Evolutionary conservation across 2,888 invertebrate species (phyloP), one percentile per base, ranked within the genome.

Genomic region (Megamerina dolium): DNA sequence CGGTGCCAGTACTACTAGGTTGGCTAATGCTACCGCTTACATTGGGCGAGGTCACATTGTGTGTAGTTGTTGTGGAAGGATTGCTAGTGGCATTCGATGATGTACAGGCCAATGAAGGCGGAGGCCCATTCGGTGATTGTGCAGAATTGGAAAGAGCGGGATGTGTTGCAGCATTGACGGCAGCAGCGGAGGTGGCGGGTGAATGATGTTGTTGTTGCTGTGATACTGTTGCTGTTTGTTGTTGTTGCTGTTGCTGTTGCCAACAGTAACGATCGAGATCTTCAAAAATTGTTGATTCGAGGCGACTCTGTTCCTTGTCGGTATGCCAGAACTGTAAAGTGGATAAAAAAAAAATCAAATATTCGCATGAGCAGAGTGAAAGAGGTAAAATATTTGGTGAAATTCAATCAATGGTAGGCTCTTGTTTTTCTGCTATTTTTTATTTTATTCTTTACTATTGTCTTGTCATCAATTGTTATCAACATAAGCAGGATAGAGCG

Each of bases 181-280:
- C n/a, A n/a, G n/a, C n/a, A n/a, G n/a, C 49, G 74, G 75, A 78
- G 32, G 48, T 54, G 48, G 75, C 75, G 78, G 41, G 49, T 54
- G 46, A 45, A 37, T 53, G 56, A 34, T 55, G 56, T 52, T 75
- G 56, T 60, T 75, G 73, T 35, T 75, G 55, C 61, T 75, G 68
- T n/a, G n/a, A n/a, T 83, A 81, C 63, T 82, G 80, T 52, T 77
- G 81, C 87, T n/a, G n/a, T n/a, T n/a, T n/a, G n/a, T 48, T 57
- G 50, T 53, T 64, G 41, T 77, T 74, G 37, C 74, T 75, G 54
- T 55, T 83, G 81, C 63, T 82, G 80, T 52, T 77, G 81, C 87
- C 87, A 87, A 64, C 86, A 87, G 67, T 83, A 87, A 67, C 87
- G 87, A 72, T 87, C 87, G 58, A 88, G 77, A 72, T 88, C 89